Percentiles rank a stretch among this genome's conserved stretches.
phyloP scores from a whole-genome alignment of 2,113 vertebrate species.

The Stercorarius parasiticus region DNA sequence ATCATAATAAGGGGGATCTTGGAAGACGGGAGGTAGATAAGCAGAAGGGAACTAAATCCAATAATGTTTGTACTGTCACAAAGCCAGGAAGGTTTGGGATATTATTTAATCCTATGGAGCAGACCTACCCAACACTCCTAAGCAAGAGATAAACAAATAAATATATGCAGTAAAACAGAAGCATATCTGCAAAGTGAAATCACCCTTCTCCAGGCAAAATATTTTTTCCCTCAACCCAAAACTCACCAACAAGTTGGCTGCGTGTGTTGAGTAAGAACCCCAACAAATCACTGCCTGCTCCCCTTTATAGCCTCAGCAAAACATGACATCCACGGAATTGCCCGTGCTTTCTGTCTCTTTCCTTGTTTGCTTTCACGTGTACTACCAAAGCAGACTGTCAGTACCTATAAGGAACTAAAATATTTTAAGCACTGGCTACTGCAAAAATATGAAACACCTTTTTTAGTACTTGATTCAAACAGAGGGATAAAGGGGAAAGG shows the following conservation, averaged over 20 bases:
- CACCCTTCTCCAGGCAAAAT: neutral
- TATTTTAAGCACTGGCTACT: neutral
- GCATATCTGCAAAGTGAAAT: neutral
- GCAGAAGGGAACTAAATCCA: constrained; percentile 45
- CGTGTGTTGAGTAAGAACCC: neutral
- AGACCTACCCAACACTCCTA: constrained; percentile 10
- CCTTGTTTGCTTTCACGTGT: neutral
- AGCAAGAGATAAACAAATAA: constrained; percentile 33
- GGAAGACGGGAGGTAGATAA: constrained; percentile 3
- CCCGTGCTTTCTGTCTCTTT: neutral
- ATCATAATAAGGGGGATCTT: constrained; percentile 35
- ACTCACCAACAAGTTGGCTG: neutral
- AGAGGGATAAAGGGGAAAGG: neutral
- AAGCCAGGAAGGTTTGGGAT: constrained; percentile 49
- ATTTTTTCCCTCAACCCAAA: neutral
- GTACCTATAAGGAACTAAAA: neutral
- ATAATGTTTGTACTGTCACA: constrained; percentile 56
- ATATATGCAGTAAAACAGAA: neutral
- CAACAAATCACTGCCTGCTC: neutral
- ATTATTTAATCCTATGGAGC: constrained; percentile 38
- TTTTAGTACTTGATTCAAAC: constrained; percentile 39
- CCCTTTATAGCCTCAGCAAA: neutral
- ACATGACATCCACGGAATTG: neutral
- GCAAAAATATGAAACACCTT: constrained; percentile 49
- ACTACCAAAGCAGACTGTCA: neutral